These are phyloP conservation scores for Agelaius tricolor DNA, from an alignment of 2,113 vertebrate species.

Conservation along the genomic window DNA sequence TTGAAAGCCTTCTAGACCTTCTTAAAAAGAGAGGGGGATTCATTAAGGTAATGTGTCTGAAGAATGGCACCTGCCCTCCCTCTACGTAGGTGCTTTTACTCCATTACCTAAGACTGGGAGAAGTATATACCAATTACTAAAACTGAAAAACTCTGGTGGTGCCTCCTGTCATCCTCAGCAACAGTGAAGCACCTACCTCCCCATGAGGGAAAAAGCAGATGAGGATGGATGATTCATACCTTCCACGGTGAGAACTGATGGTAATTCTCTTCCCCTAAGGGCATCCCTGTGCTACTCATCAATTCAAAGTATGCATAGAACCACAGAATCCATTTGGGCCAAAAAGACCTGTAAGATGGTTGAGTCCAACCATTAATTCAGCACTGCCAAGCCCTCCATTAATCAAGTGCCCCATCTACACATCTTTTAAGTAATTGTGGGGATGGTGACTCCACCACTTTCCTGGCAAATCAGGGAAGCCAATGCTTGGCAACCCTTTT, in stretches of 20 bases:
- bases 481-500: not conserved
- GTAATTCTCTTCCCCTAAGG: not conserved
- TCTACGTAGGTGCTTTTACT: not conserved
- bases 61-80: not conserved
- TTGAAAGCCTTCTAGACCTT: not conserved
- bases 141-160: not conserved
- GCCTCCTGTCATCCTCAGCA: not conserved
- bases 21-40: not conserved
- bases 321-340: not conserved
- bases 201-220: not conserved
- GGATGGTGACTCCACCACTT: not conserved
- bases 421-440: not conserved
- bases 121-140: not conserved
- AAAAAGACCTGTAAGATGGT: not conserved
- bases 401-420: not conserved
- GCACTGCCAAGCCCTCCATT: not conserved
- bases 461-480: not conserved
- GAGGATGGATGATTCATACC: not conserved
- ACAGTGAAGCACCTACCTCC: not conserved
- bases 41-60: not conserved
- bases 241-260: not conserved
- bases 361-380: not conserved
- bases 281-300: not conserved
- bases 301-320: not conserved
- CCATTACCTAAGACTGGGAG: not conserved